Evolutionary conservation across 2,888 invertebrate genomes (phyloP).

Genomic region (Chymomyza fuscimana): DNA sequence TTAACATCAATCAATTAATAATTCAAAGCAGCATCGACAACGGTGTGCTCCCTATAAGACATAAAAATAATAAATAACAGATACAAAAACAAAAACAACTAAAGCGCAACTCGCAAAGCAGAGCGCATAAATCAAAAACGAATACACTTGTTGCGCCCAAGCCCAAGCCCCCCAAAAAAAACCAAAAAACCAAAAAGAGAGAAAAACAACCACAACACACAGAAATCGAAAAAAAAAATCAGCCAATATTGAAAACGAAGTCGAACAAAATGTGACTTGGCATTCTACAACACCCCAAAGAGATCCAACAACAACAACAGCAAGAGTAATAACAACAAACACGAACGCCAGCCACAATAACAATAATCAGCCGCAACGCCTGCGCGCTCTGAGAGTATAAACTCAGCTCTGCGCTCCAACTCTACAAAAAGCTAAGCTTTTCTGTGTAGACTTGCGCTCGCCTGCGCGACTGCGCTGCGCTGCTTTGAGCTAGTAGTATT

Average conservation of each 20-base stretch:
- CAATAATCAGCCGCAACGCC: conserved; percentile 47
- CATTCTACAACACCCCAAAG: conserved; percentile 55
- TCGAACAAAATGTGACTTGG: conserved; percentile 60
- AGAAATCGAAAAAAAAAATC: conserved; percentile 30
- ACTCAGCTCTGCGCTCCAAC: conserved; percentile 15
- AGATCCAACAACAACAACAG: conserved; percentile 11
- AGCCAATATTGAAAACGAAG: conserved; percentile 56
- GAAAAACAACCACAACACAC: conserved; percentile 27
- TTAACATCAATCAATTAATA: conserved; percentile 73
- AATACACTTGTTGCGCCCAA: conserved; percentile 71
- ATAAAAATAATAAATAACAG: neutral
- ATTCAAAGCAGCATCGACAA: conserved; percentile 41
- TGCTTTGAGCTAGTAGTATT: conserved; percentile 34
- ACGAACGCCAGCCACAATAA: conserved; percentile 34
- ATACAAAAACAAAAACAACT: conserved; percentile 2
- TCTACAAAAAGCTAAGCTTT: conserved; percentile 68
- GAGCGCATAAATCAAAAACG: conserved; percentile 67
- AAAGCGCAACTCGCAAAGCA: conserved; percentile 12
- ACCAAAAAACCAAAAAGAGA: conserved; percentile 12
- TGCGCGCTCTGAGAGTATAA: conserved; percentile 13
- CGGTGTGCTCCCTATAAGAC: conserved; percentile 1
- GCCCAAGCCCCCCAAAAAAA: conserved; percentile 29
- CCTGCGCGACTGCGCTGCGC: conserved; percentile 40
- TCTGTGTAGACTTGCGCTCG: conserved; percentile 50
- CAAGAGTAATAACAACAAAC: conserved; percentile 17